Percentiles rank a stretch among this genome's conserved stretches.
These are phyloP conservation scores for Calidris pygmaea DNA, from an alignment of 2,113 vertebrate species.

Conservation along the genomic window DNA sequence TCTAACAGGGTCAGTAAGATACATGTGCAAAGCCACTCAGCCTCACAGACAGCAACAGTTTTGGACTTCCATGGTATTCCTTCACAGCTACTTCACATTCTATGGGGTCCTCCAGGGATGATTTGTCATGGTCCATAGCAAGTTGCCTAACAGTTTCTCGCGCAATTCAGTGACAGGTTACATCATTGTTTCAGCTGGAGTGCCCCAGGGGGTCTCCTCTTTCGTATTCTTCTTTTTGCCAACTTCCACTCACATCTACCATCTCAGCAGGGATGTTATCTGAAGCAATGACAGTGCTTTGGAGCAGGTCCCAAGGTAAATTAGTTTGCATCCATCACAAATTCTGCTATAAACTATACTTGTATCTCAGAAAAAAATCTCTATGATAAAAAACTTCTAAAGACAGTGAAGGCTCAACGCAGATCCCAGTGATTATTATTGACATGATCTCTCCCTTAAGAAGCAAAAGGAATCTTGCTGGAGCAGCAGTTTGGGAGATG, in stretches of 20 bases:
- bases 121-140: neutral
- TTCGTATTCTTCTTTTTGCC: neutral
- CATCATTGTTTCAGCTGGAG: neutral
- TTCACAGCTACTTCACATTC: neutral
- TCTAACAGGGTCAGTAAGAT: neutral
- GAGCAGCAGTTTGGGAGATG: neutral
- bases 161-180: neutral
- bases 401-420: neutral
- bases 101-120: neutral
- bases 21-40: neutral
- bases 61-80: neutral
- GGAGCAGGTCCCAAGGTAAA: conserved; percentile 8
- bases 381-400: neutral
- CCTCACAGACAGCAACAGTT: neutral
- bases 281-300: neutral
- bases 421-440: neutral
- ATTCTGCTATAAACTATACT: neutral
- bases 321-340: neutral
- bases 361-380: neutral
- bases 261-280: neutral
- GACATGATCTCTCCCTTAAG: neutral
- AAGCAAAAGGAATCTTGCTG: neutral
- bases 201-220: neutral
- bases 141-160: neutral
- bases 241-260: neutral